phyloP scores from a whole-genome alignment of 2,797 vertebrate species.

The Zenarchopterus dispar region DNA sequence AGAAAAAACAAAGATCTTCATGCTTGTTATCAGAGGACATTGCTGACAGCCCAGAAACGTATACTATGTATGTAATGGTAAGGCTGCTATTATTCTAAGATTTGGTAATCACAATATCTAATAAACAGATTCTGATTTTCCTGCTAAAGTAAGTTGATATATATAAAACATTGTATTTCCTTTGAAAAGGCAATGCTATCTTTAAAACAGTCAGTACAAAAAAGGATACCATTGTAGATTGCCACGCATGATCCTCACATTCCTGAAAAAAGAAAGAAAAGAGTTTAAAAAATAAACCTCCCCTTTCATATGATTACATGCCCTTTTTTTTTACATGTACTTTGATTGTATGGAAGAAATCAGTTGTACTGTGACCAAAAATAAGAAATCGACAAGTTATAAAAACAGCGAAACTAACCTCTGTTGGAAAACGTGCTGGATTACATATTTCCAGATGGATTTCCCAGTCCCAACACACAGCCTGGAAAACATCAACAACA shows the following conservation, averaged over 20 bases:
- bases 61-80: too few species aligned
- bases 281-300: neutral
- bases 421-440: conserved; percentile 80
- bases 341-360: neutral
- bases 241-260: conserved; percentile 78
- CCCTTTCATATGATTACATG: too few species aligned
- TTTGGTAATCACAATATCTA: neutral
- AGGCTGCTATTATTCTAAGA: too few species aligned
- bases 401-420: conserved; percentile 64
- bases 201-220: neutral
- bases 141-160: too few species aligned
- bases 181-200: neutral
- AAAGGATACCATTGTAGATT: conserved; percentile 86
- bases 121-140: neutral
- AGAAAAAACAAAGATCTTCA: neutral
- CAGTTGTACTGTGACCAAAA: neutral
- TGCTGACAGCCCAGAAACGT: neutral
- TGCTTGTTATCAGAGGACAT: too few species aligned
- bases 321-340: too few species aligned
- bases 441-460: conserved; percentile 84
- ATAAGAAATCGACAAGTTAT: neutral
- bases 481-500: conserved; percentile 53
- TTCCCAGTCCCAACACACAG: conserved; percentile 82
- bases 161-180: neutral
- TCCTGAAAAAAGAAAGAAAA: conserved; percentile 64